Percentiles rank a stretch among this genome's conserved stretches.
phyloP scores from a whole-genome alignment of 1,140 invertebrate genomes.

The Chelonus insularis region DNA sequence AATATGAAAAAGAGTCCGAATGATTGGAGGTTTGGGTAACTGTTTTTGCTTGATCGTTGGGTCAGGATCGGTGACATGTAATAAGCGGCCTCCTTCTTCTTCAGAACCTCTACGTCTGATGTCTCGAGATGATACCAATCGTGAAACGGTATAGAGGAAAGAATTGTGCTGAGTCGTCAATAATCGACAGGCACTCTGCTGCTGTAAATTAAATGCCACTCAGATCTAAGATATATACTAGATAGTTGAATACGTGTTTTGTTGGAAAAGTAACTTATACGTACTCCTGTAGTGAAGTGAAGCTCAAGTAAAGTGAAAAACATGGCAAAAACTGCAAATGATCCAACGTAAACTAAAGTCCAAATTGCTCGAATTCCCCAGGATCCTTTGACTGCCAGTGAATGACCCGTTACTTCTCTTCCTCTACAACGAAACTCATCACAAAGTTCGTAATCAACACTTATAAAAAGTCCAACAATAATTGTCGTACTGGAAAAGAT shows the following conservation, averaged over 20 bases:
- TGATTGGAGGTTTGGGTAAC: conserved; percentile 50
- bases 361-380: conserved; percentile 63
- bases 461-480: conserved; percentile 65
- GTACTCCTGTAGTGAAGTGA: conserved; percentile 48
- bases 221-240: background rate
- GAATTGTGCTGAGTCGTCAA: conserved; percentile 50
- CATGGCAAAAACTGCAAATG: conserved; percentile 60
- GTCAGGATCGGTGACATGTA: conserved; percentile 54
- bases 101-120: conserved; percentile 48
- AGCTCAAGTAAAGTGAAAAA: conserved; percentile 62
- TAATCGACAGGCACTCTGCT: conserved; percentile 48
- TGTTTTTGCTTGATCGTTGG: conserved; percentile 49
- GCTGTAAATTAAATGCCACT: conserved; percentile 34
- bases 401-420: conserved; percentile 51
- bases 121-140: conserved; percentile 55
- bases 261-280: conserved; percentile 19
- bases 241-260: conserved; percentile 14
- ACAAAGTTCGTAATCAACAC: conserved; percentile 66
- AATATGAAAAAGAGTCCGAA: conserved; percentile 56
- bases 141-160: conserved; percentile 60
- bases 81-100: conserved; percentile 48
- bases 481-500: conserved; percentile 65
- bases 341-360: conserved; percentile 63
- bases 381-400: conserved; percentile 47
- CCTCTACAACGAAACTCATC: conserved; percentile 67